Evolutionary conservation across 2,888 invertebrate genomes (phyloP), one percentile per base, ranked within the genome.

Genomic region (Mantis religiosa): DNA sequence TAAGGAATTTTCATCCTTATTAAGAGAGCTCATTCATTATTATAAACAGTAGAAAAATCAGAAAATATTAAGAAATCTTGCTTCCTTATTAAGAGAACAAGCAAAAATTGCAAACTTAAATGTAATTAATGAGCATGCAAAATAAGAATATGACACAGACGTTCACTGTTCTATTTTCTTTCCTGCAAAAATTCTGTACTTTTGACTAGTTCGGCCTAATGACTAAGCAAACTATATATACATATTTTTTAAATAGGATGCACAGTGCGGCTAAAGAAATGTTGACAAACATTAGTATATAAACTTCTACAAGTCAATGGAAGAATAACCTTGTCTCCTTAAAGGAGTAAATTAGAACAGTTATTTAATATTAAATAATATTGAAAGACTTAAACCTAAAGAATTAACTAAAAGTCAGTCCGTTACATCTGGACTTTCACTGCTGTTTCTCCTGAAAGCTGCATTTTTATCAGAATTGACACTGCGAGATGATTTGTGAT

Each of bases 381-480:
- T 47, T 27, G 27, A 85, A 27, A 27, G 27, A 47, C 47, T 12
- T 47, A 47, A 8, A 85, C 14, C 34, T 85, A 54, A 84, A 54
- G 27, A 47, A 2, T 85, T 27, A 47, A 27, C 41, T n/a, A 84
- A 87, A n/a, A 71, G 81, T 82, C 34, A 88, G 47, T 87, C 88
- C 27, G 84, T 87, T n/a, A 85, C 87, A 82, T 87, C 89, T n/a
- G 88, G 87, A 82, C 87, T 88, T 88, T 84, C 84, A 84, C 85
- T 82, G 27, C 71, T 87, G 84, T 85, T 89, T 87, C 89, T 87
- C 25, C 81, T 81, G 30, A 87, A 87, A 87, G 41, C 87, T 87
- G 87, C 41, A 82, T 83, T 54, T 54, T 87, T 87, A 83, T 84
- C 83, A 71, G 87, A 81, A 28, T 83, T 87, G 30, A 82, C 25